Conservation (phyloP, 2,888 invertebrate genomes). For the Cabera pusaria region DNA sequence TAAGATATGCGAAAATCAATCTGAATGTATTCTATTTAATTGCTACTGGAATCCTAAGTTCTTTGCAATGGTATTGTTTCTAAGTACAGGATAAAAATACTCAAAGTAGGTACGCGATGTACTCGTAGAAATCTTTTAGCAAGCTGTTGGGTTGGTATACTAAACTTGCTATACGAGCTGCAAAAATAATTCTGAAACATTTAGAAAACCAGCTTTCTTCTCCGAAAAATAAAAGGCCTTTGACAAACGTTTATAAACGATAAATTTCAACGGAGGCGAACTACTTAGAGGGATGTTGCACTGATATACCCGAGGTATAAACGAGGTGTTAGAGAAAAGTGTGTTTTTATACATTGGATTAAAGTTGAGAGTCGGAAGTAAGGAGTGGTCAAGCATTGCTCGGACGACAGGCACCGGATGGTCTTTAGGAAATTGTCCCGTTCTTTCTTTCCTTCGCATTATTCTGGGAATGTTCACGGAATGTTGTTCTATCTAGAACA, state of each 20-base stretch:
- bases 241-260: conserved; percentile 26
- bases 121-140: too few species aligned
- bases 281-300: conserved; percentile 13
- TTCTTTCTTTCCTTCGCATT: conserved; percentile 19
- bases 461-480: conserved; percentile 12
- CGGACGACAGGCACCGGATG: conserved; percentile 23
- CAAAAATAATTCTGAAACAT: too few species aligned
- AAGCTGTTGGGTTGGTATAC: too few species aligned
- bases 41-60: too few species aligned
- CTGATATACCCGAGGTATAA: conserved; percentile 22
- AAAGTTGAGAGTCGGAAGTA: conserved; percentile 19
- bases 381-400: conserved; percentile 21
- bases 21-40: too few species aligned
- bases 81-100: too few species aligned
- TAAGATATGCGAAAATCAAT: too few species aligned
- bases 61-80: too few species aligned
- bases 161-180: too few species aligned
- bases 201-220: conserved; percentile 9
- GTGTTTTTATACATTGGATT: conserved; percentile 6
- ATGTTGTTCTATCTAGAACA: too few species aligned
- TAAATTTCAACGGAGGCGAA: conserved; percentile 24
- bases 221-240: conserved; percentile 20
- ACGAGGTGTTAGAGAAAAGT: conserved; percentile 6
- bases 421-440: conserved; percentile 35
- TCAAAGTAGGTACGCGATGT: too few species aligned